These are phyloP conservation scores for Melanocharis versteri DNA, from an alignment of 2,113 vertebrate species.

Conservation along the genomic window DNA sequence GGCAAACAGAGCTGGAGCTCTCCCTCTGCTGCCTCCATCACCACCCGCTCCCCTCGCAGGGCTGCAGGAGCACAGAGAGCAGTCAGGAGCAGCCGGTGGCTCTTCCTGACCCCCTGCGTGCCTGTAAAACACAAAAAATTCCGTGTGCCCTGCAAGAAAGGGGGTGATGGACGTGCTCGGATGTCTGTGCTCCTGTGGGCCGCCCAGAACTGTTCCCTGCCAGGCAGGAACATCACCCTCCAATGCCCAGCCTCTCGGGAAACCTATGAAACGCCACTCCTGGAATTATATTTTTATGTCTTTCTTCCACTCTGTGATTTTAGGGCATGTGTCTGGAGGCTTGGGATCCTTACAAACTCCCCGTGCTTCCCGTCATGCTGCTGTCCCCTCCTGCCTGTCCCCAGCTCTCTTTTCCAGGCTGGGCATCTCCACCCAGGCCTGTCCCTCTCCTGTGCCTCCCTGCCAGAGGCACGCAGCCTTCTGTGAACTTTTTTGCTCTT, in stretches of 20 bases:
- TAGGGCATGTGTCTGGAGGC: neutral
- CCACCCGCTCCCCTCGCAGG: neutral
- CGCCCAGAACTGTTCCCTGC: neutral
- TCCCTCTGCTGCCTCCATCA: neutral
- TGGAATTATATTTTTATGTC: neutral
- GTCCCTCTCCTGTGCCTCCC: rapidly evolving
- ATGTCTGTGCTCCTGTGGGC: rapidly evolving
- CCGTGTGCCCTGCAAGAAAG: rapidly evolving
- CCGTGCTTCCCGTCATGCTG: rapidly evolving
- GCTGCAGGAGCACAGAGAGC: neutral
- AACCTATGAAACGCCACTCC: rapidly evolving
- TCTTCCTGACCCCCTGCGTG: rapidly evolving
- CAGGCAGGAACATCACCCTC: neutral
- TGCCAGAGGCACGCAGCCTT: neutral
- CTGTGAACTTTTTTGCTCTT: neutral
- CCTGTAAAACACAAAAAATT: neutral
- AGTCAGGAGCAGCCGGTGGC: neutral
- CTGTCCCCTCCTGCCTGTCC: neutral
- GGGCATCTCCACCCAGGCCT: neutral
- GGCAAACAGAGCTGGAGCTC: conserved; percentile 63
- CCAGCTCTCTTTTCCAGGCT: neutral
- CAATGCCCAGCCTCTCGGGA: rapidly evolving
- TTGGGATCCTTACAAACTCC: rapidly evolving
- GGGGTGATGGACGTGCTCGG: neutral
- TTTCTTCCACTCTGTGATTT: neutral